phyloP scores from a whole-genome alignment of 2,888 invertebrate genomes.

The Agrypnus murinus region DNA sequence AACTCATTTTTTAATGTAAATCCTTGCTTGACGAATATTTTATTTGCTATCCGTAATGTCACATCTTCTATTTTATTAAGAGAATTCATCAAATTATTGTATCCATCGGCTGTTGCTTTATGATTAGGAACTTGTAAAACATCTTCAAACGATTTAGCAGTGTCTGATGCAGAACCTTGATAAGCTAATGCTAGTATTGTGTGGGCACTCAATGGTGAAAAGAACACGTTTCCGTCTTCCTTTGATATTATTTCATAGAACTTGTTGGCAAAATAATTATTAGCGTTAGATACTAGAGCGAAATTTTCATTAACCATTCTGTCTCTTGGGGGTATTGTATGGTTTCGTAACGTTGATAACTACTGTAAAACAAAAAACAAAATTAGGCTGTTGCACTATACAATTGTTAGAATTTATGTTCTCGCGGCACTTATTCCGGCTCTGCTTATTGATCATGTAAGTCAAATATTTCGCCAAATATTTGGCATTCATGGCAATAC shows the following conservation, averaged over 20 bases:
- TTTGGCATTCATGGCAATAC: too few relatives aligned
- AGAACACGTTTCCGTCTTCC: constrained; percentile 66
- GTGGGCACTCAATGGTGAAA: constrained; percentile 70
- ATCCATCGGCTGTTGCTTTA: constrained; percentile 57
- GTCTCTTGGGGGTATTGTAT: too few relatives aligned
- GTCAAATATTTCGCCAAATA: too few relatives aligned
- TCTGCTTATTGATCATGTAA: too few relatives aligned
- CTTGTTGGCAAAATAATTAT: constrained; percentile 63
- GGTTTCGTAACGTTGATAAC: too few relatives aligned
- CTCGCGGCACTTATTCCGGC: too few relatives aligned
- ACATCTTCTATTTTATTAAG: constrained; percentile 72
- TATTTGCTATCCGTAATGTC: constrained; percentile 81
- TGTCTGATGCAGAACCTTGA: constrained; percentile 67
- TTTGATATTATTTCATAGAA: constrained; percentile 62
- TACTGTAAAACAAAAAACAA: too few relatives aligned
- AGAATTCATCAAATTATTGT: constrained; percentile 58
- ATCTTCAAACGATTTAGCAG: constrained; percentile 62
- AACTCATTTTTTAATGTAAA: constrained; percentile 74
- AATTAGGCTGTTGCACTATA: too few relatives aligned
- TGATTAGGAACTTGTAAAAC: constrained; percentile 56
- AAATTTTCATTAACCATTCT: constrained; percentile 38
- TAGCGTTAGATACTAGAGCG: constrained; percentile 60
- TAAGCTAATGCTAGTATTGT: constrained; percentile 68
- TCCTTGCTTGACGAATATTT: constrained; percentile 75
- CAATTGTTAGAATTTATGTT: too few relatives aligned